phyloP scores from a whole-genome alignment of 2,888 invertebrate species.

The Cephus runcator region DNA sequence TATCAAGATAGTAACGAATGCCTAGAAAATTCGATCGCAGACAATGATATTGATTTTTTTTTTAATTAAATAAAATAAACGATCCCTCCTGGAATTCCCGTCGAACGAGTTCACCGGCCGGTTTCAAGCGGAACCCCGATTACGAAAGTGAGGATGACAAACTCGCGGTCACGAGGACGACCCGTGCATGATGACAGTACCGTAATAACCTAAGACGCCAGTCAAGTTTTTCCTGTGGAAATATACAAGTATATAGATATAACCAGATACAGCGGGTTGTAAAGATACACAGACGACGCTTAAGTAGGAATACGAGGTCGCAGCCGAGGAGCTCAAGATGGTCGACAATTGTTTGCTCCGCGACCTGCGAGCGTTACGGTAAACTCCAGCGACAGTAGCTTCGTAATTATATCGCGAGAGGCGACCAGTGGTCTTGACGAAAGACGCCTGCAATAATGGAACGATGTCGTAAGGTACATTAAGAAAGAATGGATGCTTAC shows the following conservation, averaged over 20 bases:
- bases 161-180: constrained; percentile 27
- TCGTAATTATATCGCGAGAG: constrained; percentile 45
- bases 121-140: constrained; percentile 18
- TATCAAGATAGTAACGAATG: background rate
- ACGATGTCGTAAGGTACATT: constrained; percentile 48
- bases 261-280: background rate
- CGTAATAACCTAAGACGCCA: constrained; percentile 11
- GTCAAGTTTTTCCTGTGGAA: background rate
- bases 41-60: background rate
- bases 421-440: constrained; percentile 40
- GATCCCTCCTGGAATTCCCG: background rate
- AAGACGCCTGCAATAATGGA: constrained; percentile 32
- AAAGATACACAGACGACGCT: background rate
- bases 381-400: constrained; percentile 29
- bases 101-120: background rate
- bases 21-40: background rate
- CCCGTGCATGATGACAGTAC: constrained; percentile 28
- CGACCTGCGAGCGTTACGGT: constrained; percentile 25
- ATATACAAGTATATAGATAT: background rate
- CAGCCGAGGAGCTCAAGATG: background rate
- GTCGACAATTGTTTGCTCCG: constrained; percentile 25
- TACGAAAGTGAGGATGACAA: constrained; percentile 35
- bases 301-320: background rate
- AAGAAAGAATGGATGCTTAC: constrained; percentile 72
- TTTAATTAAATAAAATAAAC: background rate